phyloP scores from a whole-genome alignment of 1,140 invertebrate species.

The Hormaphis cornu region DNA sequence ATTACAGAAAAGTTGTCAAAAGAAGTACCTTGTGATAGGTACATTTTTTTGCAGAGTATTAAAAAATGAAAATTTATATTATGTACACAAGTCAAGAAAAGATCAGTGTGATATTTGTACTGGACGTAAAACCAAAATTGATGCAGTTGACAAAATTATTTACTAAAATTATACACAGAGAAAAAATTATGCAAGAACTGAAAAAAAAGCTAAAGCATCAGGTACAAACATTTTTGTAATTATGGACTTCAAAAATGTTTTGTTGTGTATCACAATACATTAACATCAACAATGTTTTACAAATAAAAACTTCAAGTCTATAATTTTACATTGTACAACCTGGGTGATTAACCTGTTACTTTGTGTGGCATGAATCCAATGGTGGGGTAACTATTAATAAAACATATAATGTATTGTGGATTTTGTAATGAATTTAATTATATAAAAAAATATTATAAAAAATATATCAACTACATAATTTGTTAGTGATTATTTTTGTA shows the following conservation, averaged over 20 bases:
- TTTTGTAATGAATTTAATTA: conserved; percentile 27
- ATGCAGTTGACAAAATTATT: neutral
- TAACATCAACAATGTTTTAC: conserved; percentile 42
- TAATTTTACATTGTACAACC: conserved; percentile 45
- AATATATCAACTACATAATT: neutral
- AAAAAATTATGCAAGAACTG: neutral
- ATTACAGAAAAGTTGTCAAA: neutral
- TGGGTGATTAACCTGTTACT: conserved; percentile 30
- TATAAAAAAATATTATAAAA: neutral
- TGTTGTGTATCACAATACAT: conserved; percentile 30
- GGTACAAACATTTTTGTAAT: neutral
- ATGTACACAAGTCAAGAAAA: neutral
- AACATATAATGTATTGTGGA: conserved; percentile 36
- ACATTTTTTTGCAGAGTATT: neutral
- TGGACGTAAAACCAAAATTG: neutral
- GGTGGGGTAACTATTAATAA: conserved; percentile 39
- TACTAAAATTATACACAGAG: neutral
- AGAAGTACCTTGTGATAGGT: neutral
- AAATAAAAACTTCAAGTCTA: conserved; percentile 44
- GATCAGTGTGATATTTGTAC: neutral
- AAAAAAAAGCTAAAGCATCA: neutral
- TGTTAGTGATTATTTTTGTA: neutral
- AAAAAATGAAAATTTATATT: neutral
- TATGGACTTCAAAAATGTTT: neutral
- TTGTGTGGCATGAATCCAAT: conserved; percentile 39